Evolutionary conservation across 2,797 vertebrate species (phyloP), one percentile per base, ranked within the genome.

Genomic region (Chelidonichthys spinosus): DNA sequence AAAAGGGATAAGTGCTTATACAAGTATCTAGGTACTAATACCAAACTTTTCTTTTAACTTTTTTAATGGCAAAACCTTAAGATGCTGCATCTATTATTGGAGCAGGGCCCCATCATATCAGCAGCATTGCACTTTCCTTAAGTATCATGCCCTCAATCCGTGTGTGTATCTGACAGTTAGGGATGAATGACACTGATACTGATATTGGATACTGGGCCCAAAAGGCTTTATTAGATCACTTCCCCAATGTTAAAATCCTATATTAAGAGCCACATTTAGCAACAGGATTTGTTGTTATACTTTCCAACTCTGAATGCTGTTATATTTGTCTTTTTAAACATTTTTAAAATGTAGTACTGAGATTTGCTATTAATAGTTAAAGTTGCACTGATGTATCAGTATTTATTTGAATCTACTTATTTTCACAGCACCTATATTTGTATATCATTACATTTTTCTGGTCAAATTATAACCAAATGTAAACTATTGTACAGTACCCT

Each of bases 1-100:
- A 53, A 78, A 88, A 78, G 54, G 50, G 69, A 73, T 72, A 59
- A 88, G 56, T 56, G 37, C 65, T 76, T 66, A 62, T n/a, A 17
- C n/a, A 13, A 11, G 49, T 50, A 78, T 63, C 35, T 67, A 67
- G 6, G 61, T 82, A 60, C 40, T 40, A 52, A 65, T 25, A 37
- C 25, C 54, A 49, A 63, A 60, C 18, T 13, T 77, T 79, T 6
- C 63, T 40, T 81, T 62, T 67, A n/a, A 80, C 33, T 6, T 66
- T 40, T 81, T 62, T 67, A n/a, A 80, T 36, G 53, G 47, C n/a
- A 55, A 56, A 78, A 74, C 32, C 7, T 6, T 6, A 60, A 63
- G 18, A 76, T 69, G 52, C 35, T 72, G 64, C 53, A 63, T 69
- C 63, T 74, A 58, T 72, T 70, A 50, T 82, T 60, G 40, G 62